Conservation (phyloP, 2,797 vertebrate species). For the Melopsittacus undulatus region DNA sequence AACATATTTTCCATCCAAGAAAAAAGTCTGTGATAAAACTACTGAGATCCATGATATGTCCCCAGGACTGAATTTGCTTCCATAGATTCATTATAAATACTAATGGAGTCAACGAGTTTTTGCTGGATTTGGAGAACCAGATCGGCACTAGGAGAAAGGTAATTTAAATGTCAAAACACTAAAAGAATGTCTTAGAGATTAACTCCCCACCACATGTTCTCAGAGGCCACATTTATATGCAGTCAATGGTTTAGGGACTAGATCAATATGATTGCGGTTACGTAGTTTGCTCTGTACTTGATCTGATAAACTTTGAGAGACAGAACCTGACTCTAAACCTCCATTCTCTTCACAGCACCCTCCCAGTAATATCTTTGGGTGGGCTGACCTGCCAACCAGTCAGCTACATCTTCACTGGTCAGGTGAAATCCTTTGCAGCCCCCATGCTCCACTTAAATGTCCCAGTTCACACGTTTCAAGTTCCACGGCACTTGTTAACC, state of each 20-base stretch:
- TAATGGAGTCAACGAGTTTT: background rate
- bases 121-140: background rate
- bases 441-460: background rate
- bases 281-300: background rate
- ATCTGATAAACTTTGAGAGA: background rate
- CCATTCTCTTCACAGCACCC: background rate
- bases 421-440: background rate
- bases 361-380: background rate
- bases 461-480: background rate
- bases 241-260: background rate
- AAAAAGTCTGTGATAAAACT: background rate
- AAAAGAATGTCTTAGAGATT: background rate
- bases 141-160: background rate
- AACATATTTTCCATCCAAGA: background rate
- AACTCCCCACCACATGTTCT: background rate
- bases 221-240: background rate
- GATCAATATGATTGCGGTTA: background rate
- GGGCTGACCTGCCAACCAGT: background rate
- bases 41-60: background rate
- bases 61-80: background rate
- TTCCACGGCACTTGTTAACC: background rate
- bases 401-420: background rate
- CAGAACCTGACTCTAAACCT: background rate
- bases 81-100: background rate
- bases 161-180: background rate